phyloP scores from a whole-genome alignment of 2,797 vertebrate species.

The Onychomys torridus region DNA sequence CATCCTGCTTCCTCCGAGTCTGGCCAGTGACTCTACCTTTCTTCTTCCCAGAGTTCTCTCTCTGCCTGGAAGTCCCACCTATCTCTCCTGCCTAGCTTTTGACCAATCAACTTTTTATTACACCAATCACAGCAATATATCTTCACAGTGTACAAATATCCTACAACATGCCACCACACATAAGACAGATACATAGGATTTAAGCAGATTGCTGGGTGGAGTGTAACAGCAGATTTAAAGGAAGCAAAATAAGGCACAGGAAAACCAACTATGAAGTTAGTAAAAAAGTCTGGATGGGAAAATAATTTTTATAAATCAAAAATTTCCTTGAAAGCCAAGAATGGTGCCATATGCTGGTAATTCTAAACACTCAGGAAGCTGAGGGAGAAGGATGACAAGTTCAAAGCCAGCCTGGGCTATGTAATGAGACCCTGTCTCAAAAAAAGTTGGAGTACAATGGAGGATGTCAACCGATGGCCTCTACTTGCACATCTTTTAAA shows the following conservation, averaged over 20 bases:
- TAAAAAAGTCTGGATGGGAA: conserved; percentile 38
- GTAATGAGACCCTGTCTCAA: not conserved
- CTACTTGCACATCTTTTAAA: not conserved
- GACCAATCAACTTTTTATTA: too few relatives aligned
- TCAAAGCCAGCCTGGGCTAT: not conserved
- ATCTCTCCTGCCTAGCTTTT: too few relatives aligned
- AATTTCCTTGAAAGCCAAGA: not conserved
- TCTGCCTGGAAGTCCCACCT: too few relatives aligned
- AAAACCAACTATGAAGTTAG: conserved; percentile 4
- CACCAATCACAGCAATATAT: too few relatives aligned
- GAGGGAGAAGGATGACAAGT: not conserved
- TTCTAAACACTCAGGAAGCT: not conserved
- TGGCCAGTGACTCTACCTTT: too few relatives aligned
- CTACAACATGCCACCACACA: not conserved
- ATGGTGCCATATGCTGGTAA: not conserved
- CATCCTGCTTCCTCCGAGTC: too few relatives aligned
- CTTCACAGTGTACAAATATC: not conserved
- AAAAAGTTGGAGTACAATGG: not conserved
- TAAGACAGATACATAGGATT: not conserved
- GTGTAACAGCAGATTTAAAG: conserved; percentile 45
- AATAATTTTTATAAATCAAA: conserved; percentile 41
- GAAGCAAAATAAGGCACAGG: conserved; percentile 7
- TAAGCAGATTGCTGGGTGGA: not conserved
- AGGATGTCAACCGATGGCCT: not conserved
- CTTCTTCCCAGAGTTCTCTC: too few relatives aligned